Evolutionary conservation across 2,113 vertebrate species (phyloP), one percentile per base, ranked within the genome.

Genomic region (Candoia aspera): DNA sequence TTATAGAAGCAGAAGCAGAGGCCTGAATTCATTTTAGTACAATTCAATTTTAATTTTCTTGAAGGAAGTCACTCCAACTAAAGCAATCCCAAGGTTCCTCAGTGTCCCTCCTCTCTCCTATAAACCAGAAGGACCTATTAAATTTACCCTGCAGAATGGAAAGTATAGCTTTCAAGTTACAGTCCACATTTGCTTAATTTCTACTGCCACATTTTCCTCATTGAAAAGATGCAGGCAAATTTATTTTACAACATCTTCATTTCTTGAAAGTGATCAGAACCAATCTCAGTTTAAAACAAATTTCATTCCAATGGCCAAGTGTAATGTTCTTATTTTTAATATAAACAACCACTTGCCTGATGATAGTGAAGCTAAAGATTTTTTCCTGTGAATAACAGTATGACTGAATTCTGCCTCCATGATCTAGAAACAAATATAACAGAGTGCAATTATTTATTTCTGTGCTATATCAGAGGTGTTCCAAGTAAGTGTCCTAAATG

Each of bases 391-490:
- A n/a, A 95, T 87, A 55, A 96, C 92, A 0, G 86, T 55, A 86
- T 95, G 97, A 90, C 85, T 96, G 60, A 98, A 97, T 94, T 98
- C 98, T 94, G 98, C 96, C 60, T 95, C 94, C 85, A 97, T 90
- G 92, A 97, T 55, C 98, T 98, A 93, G 21, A 94, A 95, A 86
- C 17, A 64, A 60, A 94, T 55, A 49, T 3, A 64, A 89, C 26
- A 64, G 54, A 58, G 6, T 53, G 29, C 10, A 15, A 68, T 68
- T 68, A 26, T 91, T 23, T 55, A 33, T 85, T 2, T n/a, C 89
- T 6, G 3, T 49, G 19, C 4, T 54, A 42, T 49, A 15, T 57
- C 9, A 59, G 58, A 1, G 8, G 84, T 29, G 84, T 42, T 24
- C 87, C 85, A 9, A 58, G 19, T 1, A 73, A 0, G 8, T 68